A percentile compares a stretch with the other conserved stretches of the same genome.
Conservation (phyloP, 2,888 invertebrate species). For the Clepsis dumicolana region DNA sequence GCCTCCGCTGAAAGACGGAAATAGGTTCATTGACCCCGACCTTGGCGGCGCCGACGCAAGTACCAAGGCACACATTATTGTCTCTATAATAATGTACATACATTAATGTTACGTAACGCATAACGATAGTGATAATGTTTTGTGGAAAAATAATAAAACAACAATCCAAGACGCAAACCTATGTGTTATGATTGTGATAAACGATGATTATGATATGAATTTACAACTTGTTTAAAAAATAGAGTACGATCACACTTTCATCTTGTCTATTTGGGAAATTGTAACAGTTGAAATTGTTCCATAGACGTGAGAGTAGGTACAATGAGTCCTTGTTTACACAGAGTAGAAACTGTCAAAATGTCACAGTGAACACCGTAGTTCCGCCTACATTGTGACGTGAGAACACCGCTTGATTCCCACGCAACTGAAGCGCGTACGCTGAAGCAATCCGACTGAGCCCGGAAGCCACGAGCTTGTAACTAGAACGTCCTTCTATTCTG, state of each 20-base stretch:
- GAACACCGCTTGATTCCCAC: constrained; percentile 59
- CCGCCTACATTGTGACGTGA: constrained; percentile 62
- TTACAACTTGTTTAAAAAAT: neutral
- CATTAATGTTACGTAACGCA: constrained; percentile 31
- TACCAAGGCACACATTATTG: constrained; percentile 60
- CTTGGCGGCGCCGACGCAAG: constrained; percentile 71
- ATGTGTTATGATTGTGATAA: neutral
- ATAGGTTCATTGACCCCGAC: constrained; percentile 80
- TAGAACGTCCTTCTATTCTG: constrained; percentile 1
- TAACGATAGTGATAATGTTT: constrained; percentile 16
- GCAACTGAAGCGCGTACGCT: constrained; percentile 49
- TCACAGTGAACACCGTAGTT: constrained; percentile 34
- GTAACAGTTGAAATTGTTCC: neutral
- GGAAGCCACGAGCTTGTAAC: constrained; percentile 25
- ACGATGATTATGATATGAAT: neutral
- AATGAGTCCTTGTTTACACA: constrained; percentile 30
- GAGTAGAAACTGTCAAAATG: constrained; percentile 37
- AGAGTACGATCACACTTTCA: neutral
- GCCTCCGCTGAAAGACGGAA: constrained; percentile 68
- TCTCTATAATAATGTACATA: constrained; percentile 42
- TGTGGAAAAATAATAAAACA: constrained; percentile 20
- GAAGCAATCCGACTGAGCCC: constrained; percentile 39
- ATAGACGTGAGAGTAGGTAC: constrained; percentile 8
- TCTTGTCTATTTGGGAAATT: neutral
- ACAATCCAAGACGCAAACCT: neutral